These are phyloP conservation scores for Leucophora obtusa DNA, from an alignment of 2,888 invertebrate genomes.

Conservation along the genomic window DNA sequence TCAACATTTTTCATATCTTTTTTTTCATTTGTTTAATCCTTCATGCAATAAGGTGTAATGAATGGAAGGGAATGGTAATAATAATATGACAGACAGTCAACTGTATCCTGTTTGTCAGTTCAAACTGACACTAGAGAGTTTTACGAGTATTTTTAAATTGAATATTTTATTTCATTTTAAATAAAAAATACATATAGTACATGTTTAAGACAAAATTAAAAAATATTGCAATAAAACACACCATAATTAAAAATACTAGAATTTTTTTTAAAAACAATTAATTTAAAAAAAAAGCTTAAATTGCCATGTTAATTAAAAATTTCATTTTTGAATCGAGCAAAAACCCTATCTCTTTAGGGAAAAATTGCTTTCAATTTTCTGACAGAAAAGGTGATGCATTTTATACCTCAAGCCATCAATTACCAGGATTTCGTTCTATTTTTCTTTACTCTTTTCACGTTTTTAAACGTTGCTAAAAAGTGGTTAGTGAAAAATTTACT, in stretches of 20 bases:
- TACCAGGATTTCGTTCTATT: background rate
- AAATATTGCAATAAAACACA: too few species aligned
- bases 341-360: background rate
- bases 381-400: background rate
- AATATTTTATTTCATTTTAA: too few species aligned
- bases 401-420: constrained; percentile 5
- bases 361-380: constrained; percentile 6
- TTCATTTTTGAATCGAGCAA: too few species aligned
- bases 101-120: background rate
- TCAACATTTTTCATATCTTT: background rate
- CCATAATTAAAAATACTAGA: background rate
- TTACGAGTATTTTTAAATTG: background rate
- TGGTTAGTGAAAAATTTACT: too few species aligned
- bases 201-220: background rate
- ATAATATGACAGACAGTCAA: background rate
- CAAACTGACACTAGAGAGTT: background rate
- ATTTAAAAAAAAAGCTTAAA: too few species aligned
- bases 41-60: background rate
- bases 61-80: background rate
- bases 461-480: background rate
- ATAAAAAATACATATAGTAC: background rate
- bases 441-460: background rate
- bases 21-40: background rate
- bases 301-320: too few species aligned
- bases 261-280: too few species aligned